Evolutionary conservation across 2,113 vertebrate genomes (phyloP), one percentile per base, ranked within the genome.

Genomic region (Addax nasomaculatus): DNA sequence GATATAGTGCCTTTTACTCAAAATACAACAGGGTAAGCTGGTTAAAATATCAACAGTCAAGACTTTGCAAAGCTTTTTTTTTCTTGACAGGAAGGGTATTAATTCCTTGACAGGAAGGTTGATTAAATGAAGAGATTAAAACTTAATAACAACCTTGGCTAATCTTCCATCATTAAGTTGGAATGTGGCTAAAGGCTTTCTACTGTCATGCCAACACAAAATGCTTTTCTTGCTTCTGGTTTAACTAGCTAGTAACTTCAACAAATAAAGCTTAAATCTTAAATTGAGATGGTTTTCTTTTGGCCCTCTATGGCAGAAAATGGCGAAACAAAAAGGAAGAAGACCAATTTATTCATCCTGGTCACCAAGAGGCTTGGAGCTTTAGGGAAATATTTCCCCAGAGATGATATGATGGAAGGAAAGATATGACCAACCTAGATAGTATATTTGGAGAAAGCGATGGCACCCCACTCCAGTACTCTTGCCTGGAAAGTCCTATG

Each of bases 261-360:
- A 55, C 51, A 96, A 95, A 83, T 90, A 86, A 96, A 89, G 67
- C 19, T 90, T 90, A 53, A 95, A n/a, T 80, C 51, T 96, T 90
- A 78, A 93, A 90, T 62, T 95, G 73, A 96, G 51, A 90, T 76
- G 29, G 57, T 73, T 97, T 97, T 80, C 36, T 94, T 95, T 96
- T 89, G 62, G 57, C 47, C n/a, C 84, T 93, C 62, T 60, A 64
- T 90, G 57, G 49, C 16, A 80, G 43, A 96, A 19, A 80, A 62
- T 90, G 36, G 9, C 64, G 73, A 83, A 27, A 64, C 78, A 29
- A 11, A 79, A 96, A 95, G 58, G 51, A 96, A 94, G 55, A 43
- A 84, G 14, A 51, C 11, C 67, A 96, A 73, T 7, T 90, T 96
- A 89, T 80, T 94, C 67, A 93, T 92, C 62, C 23, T 0, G 9